These are phyloP conservation scores for Idaea dimidiata DNA, from an alignment of 2,888 invertebrate species.

Conservation along the genomic window DNA sequence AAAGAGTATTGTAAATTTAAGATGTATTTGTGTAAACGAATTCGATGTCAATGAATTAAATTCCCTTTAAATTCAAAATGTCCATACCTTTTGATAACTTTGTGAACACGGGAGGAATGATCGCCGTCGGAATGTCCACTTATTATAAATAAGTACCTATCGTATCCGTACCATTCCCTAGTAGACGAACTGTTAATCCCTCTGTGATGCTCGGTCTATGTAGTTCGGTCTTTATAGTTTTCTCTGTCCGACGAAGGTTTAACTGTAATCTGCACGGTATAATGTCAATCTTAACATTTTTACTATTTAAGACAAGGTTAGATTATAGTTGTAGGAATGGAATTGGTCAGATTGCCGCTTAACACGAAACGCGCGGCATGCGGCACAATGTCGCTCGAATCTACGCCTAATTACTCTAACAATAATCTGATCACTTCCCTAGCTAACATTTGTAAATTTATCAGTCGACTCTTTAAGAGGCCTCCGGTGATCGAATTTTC, in stretches of 20 bases:
- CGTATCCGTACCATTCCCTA: constrained; percentile 53
- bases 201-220: constrained; percentile 35
- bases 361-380: not conserved
- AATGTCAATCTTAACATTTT: constrained; percentile 61
- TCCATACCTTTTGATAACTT: constrained; percentile 59
- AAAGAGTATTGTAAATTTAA: constrained; percentile 43
- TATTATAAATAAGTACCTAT: constrained; percentile 46
- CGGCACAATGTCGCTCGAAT: not conserved
- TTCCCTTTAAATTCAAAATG: constrained; percentile 46
- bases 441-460: constrained; percentile 50
- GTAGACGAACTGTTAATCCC: constrained; percentile 36
- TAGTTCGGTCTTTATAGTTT: constrained; percentile 35
- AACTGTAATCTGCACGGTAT: constrained; percentile 52
- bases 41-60: constrained; percentile 44
- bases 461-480: constrained; percentile 40
- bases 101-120: constrained; percentile 42
- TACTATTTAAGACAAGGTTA: constrained; percentile 58
- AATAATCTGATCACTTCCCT: constrained; percentile 55
- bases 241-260: constrained; percentile 42
- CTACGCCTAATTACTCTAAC: constrained; percentile 2
- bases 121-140: constrained; percentile 66
- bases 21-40: constrained; percentile 44
- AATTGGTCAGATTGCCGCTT: constrained; percentile 52
- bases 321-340: constrained; percentile 51
- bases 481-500: constrained; percentile 17